A percentile compares a stretch with the other conserved stretches of the same genome.
phyloP scores from a whole-genome alignment of 2,888 invertebrate genomes.

The Diadegma fenestrale region DNA sequence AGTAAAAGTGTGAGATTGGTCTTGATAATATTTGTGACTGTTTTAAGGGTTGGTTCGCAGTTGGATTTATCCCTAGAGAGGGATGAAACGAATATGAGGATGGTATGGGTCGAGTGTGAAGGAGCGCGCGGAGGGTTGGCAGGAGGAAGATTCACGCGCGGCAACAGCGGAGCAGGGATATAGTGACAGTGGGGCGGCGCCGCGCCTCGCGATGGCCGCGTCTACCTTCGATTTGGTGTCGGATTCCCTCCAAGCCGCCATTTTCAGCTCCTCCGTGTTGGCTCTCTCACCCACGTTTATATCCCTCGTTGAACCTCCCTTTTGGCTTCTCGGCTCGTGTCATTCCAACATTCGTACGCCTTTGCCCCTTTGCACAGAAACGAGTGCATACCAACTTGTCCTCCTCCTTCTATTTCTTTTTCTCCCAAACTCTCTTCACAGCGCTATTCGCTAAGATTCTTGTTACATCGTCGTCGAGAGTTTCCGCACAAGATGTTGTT shows the following conservation, averaged over 20 bases:
- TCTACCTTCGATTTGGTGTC: slow-evolving; percentile 85
- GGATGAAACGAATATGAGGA: slow-evolving; percentile 28
- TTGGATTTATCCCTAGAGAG: slow-evolving; percentile 45
- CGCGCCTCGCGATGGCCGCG: slow-evolving; percentile 83
- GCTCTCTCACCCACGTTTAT: slow-evolving; percentile 64
- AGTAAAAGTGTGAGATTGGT: neutral
- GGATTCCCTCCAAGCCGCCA: slow-evolving; percentile 82
- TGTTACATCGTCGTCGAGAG: slow-evolving; percentile 21
- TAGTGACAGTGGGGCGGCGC: slow-evolving; percentile 82
- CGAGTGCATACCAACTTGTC: neutral
- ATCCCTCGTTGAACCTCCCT: slow-evolving; percentile 66
- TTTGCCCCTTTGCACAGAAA: neutral
- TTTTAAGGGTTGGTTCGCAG: slow-evolving; percentile 55
- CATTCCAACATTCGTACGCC: slow-evolving; percentile 22
- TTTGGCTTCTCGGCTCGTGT: slow-evolving; percentile 59
- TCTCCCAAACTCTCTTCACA: neutral
- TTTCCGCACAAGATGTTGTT: slow-evolving; percentile 15
- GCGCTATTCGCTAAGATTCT: slow-evolving; percentile 34
- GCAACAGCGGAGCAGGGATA: slow-evolving; percentile 49
- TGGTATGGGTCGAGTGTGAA: neutral
- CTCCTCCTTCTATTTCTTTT: neutral
- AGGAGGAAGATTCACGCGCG: slow-evolving; percentile 49
- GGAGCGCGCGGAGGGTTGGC: slow-evolving; percentile 15
- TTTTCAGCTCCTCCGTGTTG: slow-evolving; percentile 81
- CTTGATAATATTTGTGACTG: slow-evolving; percentile 48